phyloP scores from a whole-genome alignment of 2,797 vertebrate species.

The Pristis pectinata region DNA sequence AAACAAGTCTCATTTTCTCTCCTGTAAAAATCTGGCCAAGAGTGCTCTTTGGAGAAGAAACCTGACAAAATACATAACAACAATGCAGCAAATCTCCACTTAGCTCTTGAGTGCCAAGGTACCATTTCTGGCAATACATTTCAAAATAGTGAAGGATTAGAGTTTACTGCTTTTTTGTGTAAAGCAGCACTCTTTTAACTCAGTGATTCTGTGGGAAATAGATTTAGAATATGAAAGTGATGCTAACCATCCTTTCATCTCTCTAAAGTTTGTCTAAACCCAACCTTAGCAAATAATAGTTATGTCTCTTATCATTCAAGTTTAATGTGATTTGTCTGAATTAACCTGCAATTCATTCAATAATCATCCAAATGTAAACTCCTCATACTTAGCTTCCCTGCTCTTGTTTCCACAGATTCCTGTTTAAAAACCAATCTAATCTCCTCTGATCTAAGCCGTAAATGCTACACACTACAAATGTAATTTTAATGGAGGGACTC shows the following conservation, averaged over 20 bases:
- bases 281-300: not conserved
- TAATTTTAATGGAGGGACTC: too few relatives aligned
- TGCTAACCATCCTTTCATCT: not conserved
- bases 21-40: slow-evolving; percentile 17
- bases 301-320: not conserved
- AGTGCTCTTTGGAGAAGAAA: not conserved
- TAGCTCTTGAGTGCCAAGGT: not conserved
- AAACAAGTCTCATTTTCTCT: not conserved
- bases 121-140: not conserved
- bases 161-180: not conserved
- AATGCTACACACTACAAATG: not conserved
- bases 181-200: not conserved
- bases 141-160: not conserved
- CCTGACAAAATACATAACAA: not conserved
- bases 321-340: not conserved
- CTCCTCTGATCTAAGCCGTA: not conserved
- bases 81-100: slow-evolving; percentile 8
- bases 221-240: not conserved
- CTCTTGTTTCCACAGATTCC: not conserved
- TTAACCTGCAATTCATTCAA: not conserved
- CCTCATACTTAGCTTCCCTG: not conserved
- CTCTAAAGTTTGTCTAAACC: not conserved
- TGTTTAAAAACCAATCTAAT: not conserved
- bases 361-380: not conserved
- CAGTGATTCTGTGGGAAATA: not conserved